A percentile compares a stretch with the other conserved stretches of the same genome.
Evolutionary conservation across 2,888 invertebrate species (phyloP).

Genomic region (Galerucella pusilla): DNA sequence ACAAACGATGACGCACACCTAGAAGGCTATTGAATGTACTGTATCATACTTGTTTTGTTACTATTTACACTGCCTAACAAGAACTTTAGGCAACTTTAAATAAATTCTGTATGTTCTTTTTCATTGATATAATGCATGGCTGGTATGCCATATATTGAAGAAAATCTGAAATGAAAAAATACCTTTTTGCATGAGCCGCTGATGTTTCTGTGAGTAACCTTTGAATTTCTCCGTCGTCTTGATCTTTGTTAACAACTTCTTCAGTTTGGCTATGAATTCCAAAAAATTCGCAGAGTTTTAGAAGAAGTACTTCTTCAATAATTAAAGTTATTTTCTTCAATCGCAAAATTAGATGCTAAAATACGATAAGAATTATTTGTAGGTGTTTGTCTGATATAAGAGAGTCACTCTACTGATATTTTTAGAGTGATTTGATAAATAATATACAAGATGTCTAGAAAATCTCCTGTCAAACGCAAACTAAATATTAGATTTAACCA

Average conservation of each 20-base stretch:
- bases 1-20: too few species aligned
- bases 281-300: constrained; percentile 76
- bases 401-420: not conserved
- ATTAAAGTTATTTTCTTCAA: constrained; percentile 86
- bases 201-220: constrained; percentile 83
- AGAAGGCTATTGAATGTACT: too few species aligned
- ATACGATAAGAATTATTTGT: constrained; percentile 35
- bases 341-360: constrained; percentile 80
- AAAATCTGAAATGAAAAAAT: constrained; percentile 53
- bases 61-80: too few species aligned
- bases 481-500: too few species aligned
- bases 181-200: constrained; percentile 83
- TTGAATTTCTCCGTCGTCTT: constrained; percentile 84
- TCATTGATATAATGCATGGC: too few species aligned
- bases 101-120: too few species aligned
- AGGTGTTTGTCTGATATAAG: not conserved
- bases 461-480: too few species aligned
- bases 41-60: too few species aligned
- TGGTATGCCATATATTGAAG: too few species aligned
- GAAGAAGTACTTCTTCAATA: constrained; percentile 86
- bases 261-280: constrained; percentile 68
- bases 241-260: constrained; percentile 70
- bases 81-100: too few species aligned
- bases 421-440: too few species aligned
- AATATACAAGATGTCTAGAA: too few species aligned